phyloP scores from a whole-genome alignment of 2,888 invertebrate genomes.

The Neuroscelio doddi region DNA sequence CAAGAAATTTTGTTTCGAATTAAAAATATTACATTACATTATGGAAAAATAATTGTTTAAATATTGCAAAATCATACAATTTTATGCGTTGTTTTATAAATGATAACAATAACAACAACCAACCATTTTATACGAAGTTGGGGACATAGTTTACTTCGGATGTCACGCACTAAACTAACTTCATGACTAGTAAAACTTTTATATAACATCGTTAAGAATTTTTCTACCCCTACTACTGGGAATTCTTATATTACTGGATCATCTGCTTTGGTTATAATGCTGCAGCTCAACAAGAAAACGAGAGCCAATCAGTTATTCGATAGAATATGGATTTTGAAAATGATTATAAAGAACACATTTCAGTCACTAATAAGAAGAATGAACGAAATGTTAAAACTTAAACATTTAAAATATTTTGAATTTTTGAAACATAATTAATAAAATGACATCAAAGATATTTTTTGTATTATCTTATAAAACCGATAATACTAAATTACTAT shows the following conservation, averaged over 20 bases:
- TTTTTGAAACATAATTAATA: no score
- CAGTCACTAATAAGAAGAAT: no score
- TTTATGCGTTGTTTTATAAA: conserved; percentile 1
- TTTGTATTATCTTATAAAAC: no score
- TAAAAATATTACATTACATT: no score
- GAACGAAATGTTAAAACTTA: no score
- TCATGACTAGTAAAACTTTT: conserved; percentile 62
- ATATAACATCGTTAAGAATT: conserved; percentile 59
- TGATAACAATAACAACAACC: conserved; percentile 13
- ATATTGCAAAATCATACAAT: not conserved
- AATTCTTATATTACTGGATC: not conserved
- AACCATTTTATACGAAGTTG: conserved; percentile 27
- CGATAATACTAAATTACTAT: no score
- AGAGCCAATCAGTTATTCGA: conserved; percentile 45
- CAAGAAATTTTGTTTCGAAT: no score
- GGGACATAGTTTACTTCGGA: conserved; percentile 32
- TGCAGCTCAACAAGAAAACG: conserved; percentile 57
- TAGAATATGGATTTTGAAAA: no score
- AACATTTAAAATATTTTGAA: no score
- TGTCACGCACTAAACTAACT: conserved; percentile 57
- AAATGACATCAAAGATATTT: no score
- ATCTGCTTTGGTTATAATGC: conserved; percentile 58
- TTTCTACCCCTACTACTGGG: conserved; percentile 30
- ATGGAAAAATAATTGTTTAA: no score
- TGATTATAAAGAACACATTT: no score